phyloP scores from a whole-genome alignment of 2,113 vertebrate genomes.

The Oxyruncus cristatus region DNA sequence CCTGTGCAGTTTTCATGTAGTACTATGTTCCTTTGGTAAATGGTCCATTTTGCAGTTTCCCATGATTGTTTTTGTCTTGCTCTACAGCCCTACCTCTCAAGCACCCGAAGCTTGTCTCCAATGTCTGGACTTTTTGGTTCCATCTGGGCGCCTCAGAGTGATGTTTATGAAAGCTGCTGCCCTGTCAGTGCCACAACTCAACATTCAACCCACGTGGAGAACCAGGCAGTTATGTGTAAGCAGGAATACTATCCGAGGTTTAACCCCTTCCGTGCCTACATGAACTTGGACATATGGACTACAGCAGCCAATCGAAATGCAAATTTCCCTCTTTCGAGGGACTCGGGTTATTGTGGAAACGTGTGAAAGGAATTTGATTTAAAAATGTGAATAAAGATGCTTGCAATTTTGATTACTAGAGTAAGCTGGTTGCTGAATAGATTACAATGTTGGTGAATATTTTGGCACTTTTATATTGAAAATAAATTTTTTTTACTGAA shows the following conservation, averaged over 20 bases:
- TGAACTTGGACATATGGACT: slow-evolving; percentile 99
- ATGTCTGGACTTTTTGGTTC: slow-evolving; percentile 99
- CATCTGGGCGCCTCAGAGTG: slow-evolving; percentile 96
- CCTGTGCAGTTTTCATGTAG: not conserved
- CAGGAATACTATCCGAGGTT: slow-evolving; percentile 89
- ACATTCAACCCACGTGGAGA: slow-evolving; percentile 82
- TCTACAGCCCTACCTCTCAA: slow-evolving; percentile 91
- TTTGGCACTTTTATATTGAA: slow-evolving; percentile 88
- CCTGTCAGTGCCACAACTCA: slow-evolving; percentile 78
- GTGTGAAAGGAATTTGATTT: slow-evolving; percentile 76
- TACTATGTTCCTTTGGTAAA: not conserved
- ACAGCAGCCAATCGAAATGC: slow-evolving; percentile 88
- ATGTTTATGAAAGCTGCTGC: slow-evolving; percentile 89
- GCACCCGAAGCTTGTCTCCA: slow-evolving; percentile 94
- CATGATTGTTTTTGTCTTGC: not conserved
- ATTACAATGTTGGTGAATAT: slow-evolving; percentile 78
- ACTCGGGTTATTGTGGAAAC: slow-evolving; percentile 94
- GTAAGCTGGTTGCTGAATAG: slow-evolving; percentile 80
- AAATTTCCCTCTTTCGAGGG: slow-evolving; percentile 91
- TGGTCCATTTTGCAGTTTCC: not conserved
- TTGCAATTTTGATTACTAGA: slow-evolving; percentile 79
- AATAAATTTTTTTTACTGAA: slow-evolving; percentile 81
- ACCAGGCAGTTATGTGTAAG: slow-evolving; percentile 81
- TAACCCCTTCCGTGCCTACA: slow-evolving; percentile 94
- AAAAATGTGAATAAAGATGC: slow-evolving; percentile 86